Percentiles rank a stretch among this genome's conserved stretches.
Evolutionary conservation across 2,888 invertebrate species (phyloP).

Genomic region (Nebria salina): DNA sequence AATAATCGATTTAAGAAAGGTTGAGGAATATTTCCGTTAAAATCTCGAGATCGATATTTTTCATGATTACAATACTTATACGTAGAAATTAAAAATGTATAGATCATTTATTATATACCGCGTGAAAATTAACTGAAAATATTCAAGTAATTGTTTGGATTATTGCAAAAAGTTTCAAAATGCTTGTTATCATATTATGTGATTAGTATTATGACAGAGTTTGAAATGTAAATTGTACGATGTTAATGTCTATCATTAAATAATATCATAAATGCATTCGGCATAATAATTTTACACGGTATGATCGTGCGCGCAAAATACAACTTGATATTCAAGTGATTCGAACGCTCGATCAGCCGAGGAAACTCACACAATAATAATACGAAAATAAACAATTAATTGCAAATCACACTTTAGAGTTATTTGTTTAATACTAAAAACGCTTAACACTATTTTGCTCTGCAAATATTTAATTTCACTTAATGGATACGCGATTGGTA

Average conservation of each 20-base stretch:
- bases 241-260: background rate
- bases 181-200: background rate
- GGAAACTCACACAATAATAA: background rate
- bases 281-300: background rate
- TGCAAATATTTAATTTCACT: conserved; percentile 38
- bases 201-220: background rate
- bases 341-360: background rate
- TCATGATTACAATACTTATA: too few species aligned
- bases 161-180: background rate
- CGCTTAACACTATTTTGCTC: conserved; percentile 20
- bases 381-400: background rate
- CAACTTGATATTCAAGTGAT: conserved; percentile 2
- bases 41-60: too few species aligned
- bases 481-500: conserved; percentile 9
- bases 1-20: too few species aligned
- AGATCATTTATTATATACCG: too few species aligned
- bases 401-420: background rate
- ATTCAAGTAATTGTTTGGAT: background rate
- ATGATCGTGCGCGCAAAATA: background rate
- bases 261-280: conserved; percentile 1
- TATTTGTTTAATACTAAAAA: background rate
- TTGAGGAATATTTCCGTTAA: too few species aligned
- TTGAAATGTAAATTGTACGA: background rate
- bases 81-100: background rate
- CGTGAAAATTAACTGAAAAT: too few species aligned